Base-by-base conservation (phyloP, 1,140 invertebrate species). In the Sarcophaga bullata region DNA sequence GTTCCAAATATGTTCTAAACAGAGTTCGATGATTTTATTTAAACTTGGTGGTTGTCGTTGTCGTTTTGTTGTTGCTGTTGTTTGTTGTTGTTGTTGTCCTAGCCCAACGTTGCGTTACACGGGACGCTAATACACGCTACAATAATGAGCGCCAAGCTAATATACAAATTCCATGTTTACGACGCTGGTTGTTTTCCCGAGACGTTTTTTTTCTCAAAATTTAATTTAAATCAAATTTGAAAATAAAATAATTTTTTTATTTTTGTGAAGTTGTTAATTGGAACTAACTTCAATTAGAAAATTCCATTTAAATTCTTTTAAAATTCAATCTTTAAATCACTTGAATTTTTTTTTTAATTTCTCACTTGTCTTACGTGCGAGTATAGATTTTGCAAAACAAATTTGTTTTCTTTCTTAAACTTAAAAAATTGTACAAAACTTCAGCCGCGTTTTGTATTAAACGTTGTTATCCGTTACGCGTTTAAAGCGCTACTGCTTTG, bases 281-380 rank as follows among this genome's bases (percentile, higher is more conserved):
- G 25, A 37, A 37, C 25, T n/a, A 37, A 37, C 4, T 37, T 37
- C 25, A 37, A 37, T 37, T 37, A 37, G 25, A 37, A 37, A 37
- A 37, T 37, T 37, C 25, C 17, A 19, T 19, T 8, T 49, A 5
- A 75, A 76, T 76, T 76, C 17, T n/a, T 76, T 76, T 49, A 11
- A 72, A 72, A 19, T 37, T 37, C 4, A 15, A n/a, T 62, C n/a
- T 62, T 62, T 62, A 62, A 15, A n/a, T 62, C 46, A 75, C 47
- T 73, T 73, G 46, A 46, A 49, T 49, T 76, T 76, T 76, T 50
- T 76, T 76, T 9, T 76, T 76, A 9, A 25, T 72, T 72, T 62
- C 19, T 62, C 19, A 7, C 7, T 62, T 62, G 6, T 62, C 15
- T 1, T 62, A n/a, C 19, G 25, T 37, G 4, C 25, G 25, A 4